These are phyloP conservation scores for Carduelis carduelis DNA, from an alignment of 2,797 vertebrate genomes.

Conservation along the genomic window DNA sequence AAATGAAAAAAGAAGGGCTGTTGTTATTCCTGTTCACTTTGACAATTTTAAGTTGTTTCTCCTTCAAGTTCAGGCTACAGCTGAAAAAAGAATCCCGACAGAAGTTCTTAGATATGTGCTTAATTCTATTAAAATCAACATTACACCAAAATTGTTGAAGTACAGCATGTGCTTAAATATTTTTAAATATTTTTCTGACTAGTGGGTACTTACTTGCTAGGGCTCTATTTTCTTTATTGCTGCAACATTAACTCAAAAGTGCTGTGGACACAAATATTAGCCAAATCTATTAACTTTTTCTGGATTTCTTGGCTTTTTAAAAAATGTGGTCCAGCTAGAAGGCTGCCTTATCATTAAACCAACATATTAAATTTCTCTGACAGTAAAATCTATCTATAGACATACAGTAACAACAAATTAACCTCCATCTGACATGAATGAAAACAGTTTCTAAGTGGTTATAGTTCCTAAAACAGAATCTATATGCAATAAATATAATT, in stretches of 20 bases:
- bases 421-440: constrained; percentile 79
- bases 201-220: neutral
- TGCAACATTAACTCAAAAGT: constrained; percentile 16
- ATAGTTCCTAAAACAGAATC: constrained; percentile 77
- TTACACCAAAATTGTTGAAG: neutral
- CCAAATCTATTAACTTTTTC: constrained; percentile 17
- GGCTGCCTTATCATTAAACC: constrained; percentile 69
- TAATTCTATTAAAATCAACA: constrained; percentile 22
- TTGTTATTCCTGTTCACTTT: neutral
- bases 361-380: constrained; percentile 69
- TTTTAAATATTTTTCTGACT: constrained; percentile 7
- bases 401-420: constrained; percentile 77
- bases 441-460: constrained; percentile 78
- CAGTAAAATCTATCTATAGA: constrained; percentile 70
- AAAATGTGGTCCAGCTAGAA: constrained; percentile 44
- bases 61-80: neutral
- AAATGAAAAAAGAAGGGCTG: neutral
- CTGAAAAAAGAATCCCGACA: neutral
- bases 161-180: neutral
- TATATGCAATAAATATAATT: constrained; percentile 79
- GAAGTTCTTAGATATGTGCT: neutral
- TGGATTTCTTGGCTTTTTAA: neutral
- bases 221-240: constrained; percentile 17
- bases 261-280: constrained; percentile 32
- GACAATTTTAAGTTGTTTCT: neutral